Evolutionary conservation across 1,140 invertebrate genomes (phyloP), one percentile per base, ranked within the genome.

Genomic region (Cyrtorhinus lividipennis): DNA sequence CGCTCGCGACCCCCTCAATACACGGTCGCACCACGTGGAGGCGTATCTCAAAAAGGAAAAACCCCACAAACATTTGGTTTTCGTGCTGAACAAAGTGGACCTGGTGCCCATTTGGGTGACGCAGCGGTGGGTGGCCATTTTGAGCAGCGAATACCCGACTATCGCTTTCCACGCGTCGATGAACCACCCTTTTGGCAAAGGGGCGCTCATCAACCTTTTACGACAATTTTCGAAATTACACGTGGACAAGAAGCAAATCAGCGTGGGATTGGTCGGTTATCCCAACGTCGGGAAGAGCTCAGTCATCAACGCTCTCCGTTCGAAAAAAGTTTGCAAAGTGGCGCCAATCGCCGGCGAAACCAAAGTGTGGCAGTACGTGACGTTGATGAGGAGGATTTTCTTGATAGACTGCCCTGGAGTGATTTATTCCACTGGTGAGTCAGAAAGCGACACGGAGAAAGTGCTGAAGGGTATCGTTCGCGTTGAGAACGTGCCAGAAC

Each of bases 331-430:
- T 1, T 98, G 96, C 73, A 99, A 98, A 75, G 94, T 98, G 1
- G 96, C 97, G 12, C 97, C 97, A 5, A 92, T 99, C 71, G 95
- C 97, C 66, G 97, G 97, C 5, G 96, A 99, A 79, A 99, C 97
- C 0, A 99, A 99, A 81, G 91, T 95, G 0, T 99, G 97, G 97
- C 97, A 99, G 72, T 99, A 99, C 72, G 95, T 99, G 57, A 97
- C 95, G 0, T 74, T 99, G 24, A 99, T 99, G 95, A 85, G 86
- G 67, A 80, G 90, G 67, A 98, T 99, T 69, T 99, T 92, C 72
- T 76, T 99, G 2, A 98, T 99, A 67, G 97, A 99, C 80, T 99
- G 96, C 79, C 97, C 97, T 23, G 97, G 96, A 48, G 87, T 99
- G 65, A 97, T 99, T 23, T 96, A 98, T 78, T 93, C 94, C 13